Evolutionary conservation across 2,888 invertebrate species (phyloP).

Genomic region (Eupelmus urozonus): DNA sequence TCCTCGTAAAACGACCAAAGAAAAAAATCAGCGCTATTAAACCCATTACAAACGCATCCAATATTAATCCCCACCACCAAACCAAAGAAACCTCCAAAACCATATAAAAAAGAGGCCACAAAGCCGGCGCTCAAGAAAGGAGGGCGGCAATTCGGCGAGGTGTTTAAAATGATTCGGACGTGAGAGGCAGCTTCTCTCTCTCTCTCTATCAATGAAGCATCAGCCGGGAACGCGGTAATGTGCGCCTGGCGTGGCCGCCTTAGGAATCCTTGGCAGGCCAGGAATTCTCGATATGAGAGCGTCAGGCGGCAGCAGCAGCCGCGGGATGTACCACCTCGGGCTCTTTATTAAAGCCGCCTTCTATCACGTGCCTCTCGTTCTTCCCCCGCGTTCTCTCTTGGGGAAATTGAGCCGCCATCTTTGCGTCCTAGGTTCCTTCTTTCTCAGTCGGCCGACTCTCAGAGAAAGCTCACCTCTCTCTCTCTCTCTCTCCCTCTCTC

Average conservation of each 20-base stretch:
- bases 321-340: conserved; percentile 47
- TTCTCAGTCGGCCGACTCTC: too few relatives aligned
- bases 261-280: conserved; percentile 69
- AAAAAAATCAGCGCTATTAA: too few relatives aligned
- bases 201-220: conserved; percentile 64
- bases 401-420: conserved; percentile 62
- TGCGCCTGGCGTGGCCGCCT: conserved; percentile 57
- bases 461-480: too few relatives aligned
- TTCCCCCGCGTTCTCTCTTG: conserved; percentile 14
- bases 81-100: too few relatives aligned
- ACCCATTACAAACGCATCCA: too few relatives aligned
- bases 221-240: conserved; percentile 63
- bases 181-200: conserved; percentile 55
- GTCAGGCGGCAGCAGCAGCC: too few relatives aligned
- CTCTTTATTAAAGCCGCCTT: conserved; percentile 70
- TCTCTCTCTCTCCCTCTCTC: too few relatives aligned
- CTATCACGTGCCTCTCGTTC: background rate
- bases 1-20: too few relatives aligned
- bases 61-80: too few relatives aligned
- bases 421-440: background rate
- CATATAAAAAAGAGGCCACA: too few relatives aligned
- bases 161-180: conserved; percentile 46
- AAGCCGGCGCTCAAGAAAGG: too few relatives aligned
- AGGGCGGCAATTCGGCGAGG: conserved; percentile 32
- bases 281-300: conserved; percentile 75